A percentile compares a stretch with the other conserved stretches of the same genome.
Evolutionary conservation across 2,797 vertebrate genomes (phyloP).

Genomic region (Todus mexicanus): DNA sequence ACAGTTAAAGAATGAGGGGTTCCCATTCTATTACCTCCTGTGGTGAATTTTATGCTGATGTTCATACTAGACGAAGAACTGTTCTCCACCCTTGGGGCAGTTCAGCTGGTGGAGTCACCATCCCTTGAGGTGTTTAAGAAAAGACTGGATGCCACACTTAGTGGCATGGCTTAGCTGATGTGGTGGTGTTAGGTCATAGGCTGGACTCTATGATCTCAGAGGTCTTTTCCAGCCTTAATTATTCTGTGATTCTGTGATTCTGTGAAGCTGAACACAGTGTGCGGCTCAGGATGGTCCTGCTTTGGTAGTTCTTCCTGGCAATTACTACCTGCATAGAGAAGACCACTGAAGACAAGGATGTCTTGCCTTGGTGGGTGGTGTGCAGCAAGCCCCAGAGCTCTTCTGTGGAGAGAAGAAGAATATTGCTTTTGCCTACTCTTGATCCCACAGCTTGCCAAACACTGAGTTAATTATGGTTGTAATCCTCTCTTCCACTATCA

Average conservation of each 20-base stretch:
- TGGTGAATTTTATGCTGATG: not conserved
- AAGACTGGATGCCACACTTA: no score
- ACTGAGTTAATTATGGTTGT: not conserved
- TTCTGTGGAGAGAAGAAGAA: not conserved
- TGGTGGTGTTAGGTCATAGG: no score
- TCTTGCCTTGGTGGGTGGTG: not conserved
- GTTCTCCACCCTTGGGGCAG: not conserved
- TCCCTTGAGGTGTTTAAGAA: no score
- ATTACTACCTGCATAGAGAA: not conserved
- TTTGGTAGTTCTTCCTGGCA: not conserved
- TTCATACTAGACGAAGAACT: not conserved
- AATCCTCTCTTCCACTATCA: conserved; percentile 20
- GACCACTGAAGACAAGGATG: not conserved
- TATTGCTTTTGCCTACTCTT: not conserved
- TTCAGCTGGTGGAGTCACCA: rapidly evolving
- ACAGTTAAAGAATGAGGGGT: not conserved
- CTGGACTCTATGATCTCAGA: no score
- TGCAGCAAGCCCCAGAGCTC: not conserved
- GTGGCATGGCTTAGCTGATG: no score
- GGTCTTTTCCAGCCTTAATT: no score
- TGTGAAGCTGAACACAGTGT: not conserved
- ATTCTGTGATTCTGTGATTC: no score
- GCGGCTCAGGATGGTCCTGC: rapidly evolving
- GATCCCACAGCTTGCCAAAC: not conserved
- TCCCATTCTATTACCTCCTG: not conserved